Evolutionary conservation across 2,888 invertebrate genomes (phyloP), one percentile per base, ranked within the genome.

Genomic region (Shargacucullia verbasci): DNA sequence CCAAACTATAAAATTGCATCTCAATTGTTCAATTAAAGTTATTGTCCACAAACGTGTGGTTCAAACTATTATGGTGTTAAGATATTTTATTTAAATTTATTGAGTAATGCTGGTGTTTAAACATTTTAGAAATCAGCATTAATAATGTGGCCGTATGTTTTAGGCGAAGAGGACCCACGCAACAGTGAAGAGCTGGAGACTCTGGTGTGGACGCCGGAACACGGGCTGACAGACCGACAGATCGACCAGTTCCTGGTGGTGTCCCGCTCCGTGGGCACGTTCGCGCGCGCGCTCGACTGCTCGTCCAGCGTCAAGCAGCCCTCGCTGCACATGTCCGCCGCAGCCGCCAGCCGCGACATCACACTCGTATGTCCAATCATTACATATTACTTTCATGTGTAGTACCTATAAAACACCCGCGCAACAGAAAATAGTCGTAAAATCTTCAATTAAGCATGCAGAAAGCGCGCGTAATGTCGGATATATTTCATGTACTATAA

Each of bases 231-330:
- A 75, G 99, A 99, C 94, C 96, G 98, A 83, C 99, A 99, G 94
- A 99, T 99, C 81, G 99, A 99, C 95, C 99, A 99, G 95, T 99
- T 99, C 95, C 96, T 99, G 82, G 99, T 99, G 80, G 97, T 97
- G 72, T 97, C 97, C 71, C 96, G 98, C 82, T 99, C 99, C 45
- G 98, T 99, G 75, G 99, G 99, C 76, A 99, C 99, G 71, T 99
- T 99, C 95, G 99, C 99, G 70, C 96, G 99, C 78, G 99, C 99
- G 61, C 96, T 99, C 73, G 99, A 99, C 94, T 99, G 99, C 92
- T 99, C 99, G 78, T 99, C 99, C 90, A 98, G 99, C 78, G 98
- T 99, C 44, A 98, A 99, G 89, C 99, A 99, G 87, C 99, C 99
- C 62, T 98, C 98, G 82, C 95, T 99, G 79, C 99, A 99, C 93